Evolutionary conservation across 2,797 vertebrate species (phyloP).

Genomic region (Danio jaintianensis): DNA sequence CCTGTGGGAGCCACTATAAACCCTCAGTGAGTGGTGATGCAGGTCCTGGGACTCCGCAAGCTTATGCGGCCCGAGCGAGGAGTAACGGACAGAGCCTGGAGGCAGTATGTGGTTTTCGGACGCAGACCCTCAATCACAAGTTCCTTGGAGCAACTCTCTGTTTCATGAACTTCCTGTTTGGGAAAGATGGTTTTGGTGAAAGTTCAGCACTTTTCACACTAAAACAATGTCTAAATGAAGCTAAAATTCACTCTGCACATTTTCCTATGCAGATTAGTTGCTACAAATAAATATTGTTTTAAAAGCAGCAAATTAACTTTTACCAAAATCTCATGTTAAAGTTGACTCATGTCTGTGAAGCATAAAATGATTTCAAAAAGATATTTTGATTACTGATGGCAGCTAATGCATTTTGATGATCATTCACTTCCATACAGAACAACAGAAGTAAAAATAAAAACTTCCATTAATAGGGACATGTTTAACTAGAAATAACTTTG

Average conservation of each 20-base stretch:
- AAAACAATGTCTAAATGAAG: not conserved
- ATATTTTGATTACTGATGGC: not conserved
- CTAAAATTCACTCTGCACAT: not conserved
- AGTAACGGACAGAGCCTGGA: constrained; percentile 71
- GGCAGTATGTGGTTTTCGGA: constrained; percentile 70
- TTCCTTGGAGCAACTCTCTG: constrained; percentile 63
- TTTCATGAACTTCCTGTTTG: constrained; percentile 68
- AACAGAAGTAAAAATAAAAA: too few relatives aligned
- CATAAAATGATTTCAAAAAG: too few relatives aligned
- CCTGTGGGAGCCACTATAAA: constrained; percentile 29
- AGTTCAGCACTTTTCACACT: too few relatives aligned
- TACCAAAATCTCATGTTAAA: too few relatives aligned
- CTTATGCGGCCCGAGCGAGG: constrained; percentile 68
- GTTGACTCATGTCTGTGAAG: not conserved
- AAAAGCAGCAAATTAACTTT: not conserved
- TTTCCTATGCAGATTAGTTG: not conserved
- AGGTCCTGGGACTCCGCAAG: constrained; percentile 61
- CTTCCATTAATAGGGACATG: too few relatives aligned
- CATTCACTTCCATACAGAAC: not conserved
- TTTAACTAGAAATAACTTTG: too few relatives aligned
- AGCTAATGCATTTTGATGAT: not conserved
- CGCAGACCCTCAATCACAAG: constrained; percentile 65
- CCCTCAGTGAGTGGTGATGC: constrained; percentile 68
- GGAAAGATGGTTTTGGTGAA: not conserved
- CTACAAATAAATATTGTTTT: not conserved